Percentiles rank a stretch among this genome's conserved stretches.
Conservation (phyloP, 2,113 vertebrate genomes). For the Podilymbus podiceps region DNA sequence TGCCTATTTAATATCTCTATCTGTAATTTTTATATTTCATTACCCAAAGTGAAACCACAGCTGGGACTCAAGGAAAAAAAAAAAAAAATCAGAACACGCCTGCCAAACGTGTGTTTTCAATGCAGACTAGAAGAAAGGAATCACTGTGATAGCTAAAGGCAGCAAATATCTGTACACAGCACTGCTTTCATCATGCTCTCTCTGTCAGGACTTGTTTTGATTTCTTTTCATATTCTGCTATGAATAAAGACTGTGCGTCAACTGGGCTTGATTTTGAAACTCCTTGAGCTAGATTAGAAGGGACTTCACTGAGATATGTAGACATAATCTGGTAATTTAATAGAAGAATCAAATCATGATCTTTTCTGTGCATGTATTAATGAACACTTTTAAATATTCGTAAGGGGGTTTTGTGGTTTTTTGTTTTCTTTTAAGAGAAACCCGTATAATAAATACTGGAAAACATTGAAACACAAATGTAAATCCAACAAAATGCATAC, state of each 20-base stretch:
- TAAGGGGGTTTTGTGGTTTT: not conserved
- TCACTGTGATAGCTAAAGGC: not conserved
- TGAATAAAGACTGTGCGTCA: not conserved
- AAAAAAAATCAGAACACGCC: not conserved
- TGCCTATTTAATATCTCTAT: not conserved
- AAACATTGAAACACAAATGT: not conserved
- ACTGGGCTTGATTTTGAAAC: not conserved
- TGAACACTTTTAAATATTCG: not conserved
- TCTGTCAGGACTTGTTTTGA: not conserved
- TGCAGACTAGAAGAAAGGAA: not conserved
- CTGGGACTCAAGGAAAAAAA: not conserved
- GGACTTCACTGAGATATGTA: not conserved
- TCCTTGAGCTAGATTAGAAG: not conserved
- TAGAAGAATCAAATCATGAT: not conserved
- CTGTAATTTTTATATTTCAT: not conserved
- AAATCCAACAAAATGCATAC: not conserved
- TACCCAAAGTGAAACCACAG: not conserved
- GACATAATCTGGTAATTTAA: not conserved
- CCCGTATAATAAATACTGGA: not conserved
- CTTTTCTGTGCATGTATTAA: not conserved
- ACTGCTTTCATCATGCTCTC: not conserved
- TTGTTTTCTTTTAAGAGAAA: not conserved
- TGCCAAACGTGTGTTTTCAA: not conserved
- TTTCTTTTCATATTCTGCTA: not conserved
- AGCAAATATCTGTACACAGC: not conserved